Base-by-base conservation (phyloP, 2,888 invertebrate genomes). In the Caenorhabditis becei region DNA sequence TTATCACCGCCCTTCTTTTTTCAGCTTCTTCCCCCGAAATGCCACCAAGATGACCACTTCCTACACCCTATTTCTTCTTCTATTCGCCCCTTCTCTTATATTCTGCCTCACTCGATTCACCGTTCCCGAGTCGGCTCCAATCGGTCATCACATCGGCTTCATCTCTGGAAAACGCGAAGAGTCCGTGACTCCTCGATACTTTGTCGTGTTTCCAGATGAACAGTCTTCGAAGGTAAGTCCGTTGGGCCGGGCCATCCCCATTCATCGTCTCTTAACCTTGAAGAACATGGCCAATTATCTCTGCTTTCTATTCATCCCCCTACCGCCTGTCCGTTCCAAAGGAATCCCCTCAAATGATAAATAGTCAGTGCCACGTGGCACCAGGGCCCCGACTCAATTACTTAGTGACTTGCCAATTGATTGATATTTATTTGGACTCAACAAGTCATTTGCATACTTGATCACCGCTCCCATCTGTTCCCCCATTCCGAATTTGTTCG, bases 181-280 rank as follows among this genome's bases (percentile, higher is more conserved):
- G 16, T 74, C 83, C 5, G 56, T 74, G 3, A 71, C 84, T 24
- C 77, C 86, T 8, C 82, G 83, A 24, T 90, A 86, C 72, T 84
- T 88, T 75, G 83, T 89, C 18, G 88, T 89, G n/a, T 90, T 86
- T 72, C 86, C 90, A 3, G 86, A 89, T 74, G 80, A 84, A 44
- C 77, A 83, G 20, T 85, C 86, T 1, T 85, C 87, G 53, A 87
- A 89, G 80, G 89, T 89, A 41, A 77, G 85, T 23, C 24, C 24
- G 16, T 41, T 54, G 5, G 4, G 32, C 10, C 32, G 32, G 32
- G 10, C 32, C 41, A 14, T 24, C 24, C n/a, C 61, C 23, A 61
- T 62, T 62, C 63, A 47, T 49, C 63, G 47, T 51, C 51, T 51
- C 51, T 49, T 65, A 65, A 65, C 63, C 63, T 65, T 65, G 63